Evolutionary conservation across 2,113 vertebrate species (phyloP).

Genomic region (Oreochromis tanganicae): DNA sequence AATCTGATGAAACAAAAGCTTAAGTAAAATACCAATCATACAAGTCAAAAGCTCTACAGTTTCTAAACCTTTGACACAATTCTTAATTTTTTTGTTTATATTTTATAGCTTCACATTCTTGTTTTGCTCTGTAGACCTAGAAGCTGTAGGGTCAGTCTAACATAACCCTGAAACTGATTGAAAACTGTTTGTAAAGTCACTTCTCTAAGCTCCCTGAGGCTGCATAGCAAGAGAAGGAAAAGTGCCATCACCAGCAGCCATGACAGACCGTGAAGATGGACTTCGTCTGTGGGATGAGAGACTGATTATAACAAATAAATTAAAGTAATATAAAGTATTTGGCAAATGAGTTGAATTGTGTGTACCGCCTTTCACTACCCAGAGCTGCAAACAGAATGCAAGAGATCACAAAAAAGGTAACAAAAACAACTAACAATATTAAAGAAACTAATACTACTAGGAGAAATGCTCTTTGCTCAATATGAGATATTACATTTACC

Average conservation of each 20-base stretch:
- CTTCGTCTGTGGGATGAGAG: not conserved
- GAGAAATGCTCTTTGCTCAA: not conserved
- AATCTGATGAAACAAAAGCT: constrained; percentile 20
- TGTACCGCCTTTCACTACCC: not conserved
- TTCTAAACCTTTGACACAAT: not conserved
- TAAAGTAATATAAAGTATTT: not conserved
- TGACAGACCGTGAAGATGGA: not conserved
- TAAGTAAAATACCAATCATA: not conserved
- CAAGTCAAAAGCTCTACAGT: not conserved
- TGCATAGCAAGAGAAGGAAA: not conserved
- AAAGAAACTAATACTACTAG: not conserved
- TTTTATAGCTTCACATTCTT: not conserved
- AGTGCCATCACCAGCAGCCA: not conserved
- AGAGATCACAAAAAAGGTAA: not conserved
- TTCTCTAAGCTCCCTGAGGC: not conserved
- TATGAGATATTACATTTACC: constrained; percentile 23
- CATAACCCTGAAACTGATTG: not conserved
- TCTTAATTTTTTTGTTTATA: not conserved
- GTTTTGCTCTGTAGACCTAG: not conserved
- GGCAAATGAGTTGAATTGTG: not conserved
- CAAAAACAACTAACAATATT: not conserved
- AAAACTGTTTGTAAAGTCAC: not conserved
- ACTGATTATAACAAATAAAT: not conserved
- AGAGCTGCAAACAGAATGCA: not conserved
- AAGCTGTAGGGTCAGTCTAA: not conserved